A percentile compares a stretch with the other conserved stretches of the same genome.
Conservation (phyloP, 2,797 vertebrate species). For the Ctenopoma kingsleyae region DNA sequence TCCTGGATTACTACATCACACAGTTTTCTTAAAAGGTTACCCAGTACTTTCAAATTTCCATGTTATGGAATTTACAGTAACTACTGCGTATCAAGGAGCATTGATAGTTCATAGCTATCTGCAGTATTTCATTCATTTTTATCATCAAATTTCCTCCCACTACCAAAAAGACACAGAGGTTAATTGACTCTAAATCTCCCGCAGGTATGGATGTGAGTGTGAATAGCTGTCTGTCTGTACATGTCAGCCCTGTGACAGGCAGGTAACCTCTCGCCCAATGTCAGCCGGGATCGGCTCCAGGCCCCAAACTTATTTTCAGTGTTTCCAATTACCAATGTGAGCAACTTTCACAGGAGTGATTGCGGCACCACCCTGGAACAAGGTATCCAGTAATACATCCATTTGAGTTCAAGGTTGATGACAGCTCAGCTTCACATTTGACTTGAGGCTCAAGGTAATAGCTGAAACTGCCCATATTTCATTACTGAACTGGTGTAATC, state of each 20-base stretch:
- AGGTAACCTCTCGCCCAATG: too few species aligned
- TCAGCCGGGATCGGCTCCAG: too few species aligned
- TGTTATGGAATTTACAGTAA: not conserved
- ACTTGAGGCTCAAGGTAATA: too few species aligned
- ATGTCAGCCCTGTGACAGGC: too few species aligned
- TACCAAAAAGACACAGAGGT: too few species aligned
- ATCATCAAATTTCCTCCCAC: too few species aligned
- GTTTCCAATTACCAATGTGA: not conserved
- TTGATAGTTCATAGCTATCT: too few species aligned
- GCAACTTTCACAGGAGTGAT: not conserved
- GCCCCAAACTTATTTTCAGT: too few species aligned
- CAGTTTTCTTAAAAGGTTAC: constrained; percentile 5
- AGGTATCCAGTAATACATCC: not conserved
- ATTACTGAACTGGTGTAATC: constrained; percentile 9
- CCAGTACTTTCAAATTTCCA: constrained; percentile 4
- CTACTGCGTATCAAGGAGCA: not conserved
- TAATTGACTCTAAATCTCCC: too few species aligned
- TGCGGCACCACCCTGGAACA: not conserved
- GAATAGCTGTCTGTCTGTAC: too few species aligned
- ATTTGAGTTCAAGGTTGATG: not conserved
- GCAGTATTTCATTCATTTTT: not conserved
- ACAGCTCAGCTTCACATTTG: not conserved
- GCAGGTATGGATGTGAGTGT: too few species aligned
- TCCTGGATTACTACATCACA: constrained; percentile 19
- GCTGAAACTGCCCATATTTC: constrained; percentile 6